Conservation (phyloP, 2,888 invertebrate species). For the Pseudanteris insignis region DNA sequence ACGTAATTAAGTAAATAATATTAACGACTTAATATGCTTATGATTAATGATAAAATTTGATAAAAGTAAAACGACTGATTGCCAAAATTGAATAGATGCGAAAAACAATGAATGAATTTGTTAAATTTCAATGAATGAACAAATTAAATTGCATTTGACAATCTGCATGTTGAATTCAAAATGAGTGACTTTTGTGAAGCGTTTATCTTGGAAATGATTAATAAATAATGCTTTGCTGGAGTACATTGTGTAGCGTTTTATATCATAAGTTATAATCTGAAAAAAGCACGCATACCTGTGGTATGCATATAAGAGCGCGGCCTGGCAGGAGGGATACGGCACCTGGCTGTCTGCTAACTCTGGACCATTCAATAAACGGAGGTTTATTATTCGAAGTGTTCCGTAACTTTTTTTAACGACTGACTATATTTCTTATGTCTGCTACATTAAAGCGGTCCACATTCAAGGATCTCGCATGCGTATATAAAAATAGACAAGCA, state of each 20-base stretch:
- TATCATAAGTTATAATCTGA: constrained; percentile 37
- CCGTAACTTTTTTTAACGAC: constrained; percentile 41
- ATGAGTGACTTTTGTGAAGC: not conserved
- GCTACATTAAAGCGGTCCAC: constrained; percentile 44
- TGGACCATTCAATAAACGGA: constrained; percentile 40
- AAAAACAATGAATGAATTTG: too few relatives aligned
- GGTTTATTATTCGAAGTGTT: constrained; percentile 42
- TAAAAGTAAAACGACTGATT: too few relatives aligned
- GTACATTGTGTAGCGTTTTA: constrained; percentile 23
- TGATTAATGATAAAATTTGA: too few relatives aligned
- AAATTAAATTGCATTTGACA: too few relatives aligned
- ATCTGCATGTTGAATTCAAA: too few relatives aligned
- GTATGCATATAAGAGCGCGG: constrained; percentile 46
- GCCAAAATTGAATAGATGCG: too few relatives aligned
- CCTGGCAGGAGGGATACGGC: constrained; percentile 59
- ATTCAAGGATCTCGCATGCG: constrained; percentile 39
- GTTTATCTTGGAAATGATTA: not conserved
- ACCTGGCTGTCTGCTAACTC: constrained; percentile 60
- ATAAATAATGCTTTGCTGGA: too few relatives aligned
- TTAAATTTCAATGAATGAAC: too few relatives aligned
- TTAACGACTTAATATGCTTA: too few relatives aligned
- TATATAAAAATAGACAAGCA: constrained; percentile 55
- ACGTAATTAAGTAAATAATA: too few relatives aligned
- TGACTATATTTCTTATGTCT: constrained; percentile 40
- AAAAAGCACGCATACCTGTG: constrained; percentile 28